Base-by-base conservation (phyloP, 2,113 vertebrate species). In the Acrocephalus kingi region DNA sequence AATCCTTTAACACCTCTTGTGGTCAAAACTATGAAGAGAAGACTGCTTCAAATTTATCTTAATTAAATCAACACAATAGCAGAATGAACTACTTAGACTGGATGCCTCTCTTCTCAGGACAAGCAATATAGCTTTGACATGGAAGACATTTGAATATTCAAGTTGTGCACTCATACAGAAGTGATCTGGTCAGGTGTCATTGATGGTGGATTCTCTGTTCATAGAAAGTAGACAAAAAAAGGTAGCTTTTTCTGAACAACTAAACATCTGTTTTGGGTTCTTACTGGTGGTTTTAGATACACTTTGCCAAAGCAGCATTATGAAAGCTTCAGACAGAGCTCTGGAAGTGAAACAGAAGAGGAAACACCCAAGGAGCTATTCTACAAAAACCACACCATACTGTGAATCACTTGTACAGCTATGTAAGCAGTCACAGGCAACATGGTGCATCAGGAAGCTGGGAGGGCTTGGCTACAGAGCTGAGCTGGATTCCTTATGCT, bases 1-100 rank as follows among this genome's bases (percentile, higher is more conserved):
- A 82, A 23, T 76, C 21, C n/a, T 73, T 72, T 84, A 94, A 91
- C 71, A 73, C 28, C n/a, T 79, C 74, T 79, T 79, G 71, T 78
- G n/a, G 91, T 83, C n/a, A 79, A 84, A 93, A 87, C 55, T 62
- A 79, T 33, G 41, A 93, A 75, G n/a, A 78, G 67, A 43, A 95
- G 41, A 55, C 17, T 75, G 56, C 39, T 89, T 89, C 58, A 95
- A 80, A 89, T 73, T 68, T 72, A 68, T 11, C 49, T 72, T 48
- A 76, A 80, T 64, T 74, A 92, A 78, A 41, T 75, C 69, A 78
- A 94, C 56, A 87, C 33, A 84, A 73, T 21, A 84, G 27, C 52
- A 92, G 81, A 92, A 94, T 19, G 1, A 77, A 87, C 31, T 66
- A 43, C 41, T 92, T 67, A n/a, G 24, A 69, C 41, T 43, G 35